These are phyloP conservation scores for Arvicanthis niloticus DNA, from an alignment of 2,113 vertebrate genomes.

Conservation along the genomic window DNA sequence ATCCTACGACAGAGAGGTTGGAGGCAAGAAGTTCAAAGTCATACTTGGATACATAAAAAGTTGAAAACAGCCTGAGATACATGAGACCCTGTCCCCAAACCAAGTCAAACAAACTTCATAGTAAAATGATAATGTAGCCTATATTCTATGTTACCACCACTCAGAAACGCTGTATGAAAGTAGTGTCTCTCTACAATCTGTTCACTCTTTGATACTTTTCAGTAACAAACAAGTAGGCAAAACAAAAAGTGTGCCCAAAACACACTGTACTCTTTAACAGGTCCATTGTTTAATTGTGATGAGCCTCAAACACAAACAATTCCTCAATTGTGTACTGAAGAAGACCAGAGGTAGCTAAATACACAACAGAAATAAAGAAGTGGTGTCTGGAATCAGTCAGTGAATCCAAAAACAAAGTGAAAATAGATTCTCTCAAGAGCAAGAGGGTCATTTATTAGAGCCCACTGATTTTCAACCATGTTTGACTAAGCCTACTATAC, in stretches of 20 bases:
- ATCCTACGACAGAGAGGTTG: not conserved
- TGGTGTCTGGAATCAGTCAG: slow-evolving; percentile 46
- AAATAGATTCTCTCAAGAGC: slow-evolving; percentile 7
- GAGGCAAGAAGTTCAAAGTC: not conserved
- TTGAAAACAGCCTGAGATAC: not conserved
- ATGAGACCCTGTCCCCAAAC: not conserved
- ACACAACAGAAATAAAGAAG: slow-evolving; percentile 51
- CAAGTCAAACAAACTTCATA: not conserved
- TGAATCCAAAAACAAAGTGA: slow-evolving; percentile 15
- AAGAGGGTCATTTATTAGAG: slow-evolving; percentile 40
- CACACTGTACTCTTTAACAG: slow-evolving; percentile 74
- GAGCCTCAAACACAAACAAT: slow-evolving; percentile 73
- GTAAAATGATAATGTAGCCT: slow-evolving; percentile 36
- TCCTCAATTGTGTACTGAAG: slow-evolving; percentile 69
- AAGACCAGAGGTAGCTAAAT: slow-evolving; percentile 66
- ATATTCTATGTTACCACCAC: not conserved
- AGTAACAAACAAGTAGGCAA: slow-evolving; percentile 76
- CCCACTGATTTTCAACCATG: not conserved
- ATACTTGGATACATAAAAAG: not conserved
- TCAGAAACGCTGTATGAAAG: not conserved
- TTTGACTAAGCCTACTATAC: not conserved
- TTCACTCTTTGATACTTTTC: slow-evolving; percentile 73
- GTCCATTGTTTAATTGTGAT: slow-evolving; percentile 71
- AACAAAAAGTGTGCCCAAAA: slow-evolving; percentile 79
- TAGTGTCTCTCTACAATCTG: slow-evolving; percentile 34